Evolutionary conservation across 1,140 invertebrate genomes (phyloP).

Genomic region (Cyclargus thomasi): DNA sequence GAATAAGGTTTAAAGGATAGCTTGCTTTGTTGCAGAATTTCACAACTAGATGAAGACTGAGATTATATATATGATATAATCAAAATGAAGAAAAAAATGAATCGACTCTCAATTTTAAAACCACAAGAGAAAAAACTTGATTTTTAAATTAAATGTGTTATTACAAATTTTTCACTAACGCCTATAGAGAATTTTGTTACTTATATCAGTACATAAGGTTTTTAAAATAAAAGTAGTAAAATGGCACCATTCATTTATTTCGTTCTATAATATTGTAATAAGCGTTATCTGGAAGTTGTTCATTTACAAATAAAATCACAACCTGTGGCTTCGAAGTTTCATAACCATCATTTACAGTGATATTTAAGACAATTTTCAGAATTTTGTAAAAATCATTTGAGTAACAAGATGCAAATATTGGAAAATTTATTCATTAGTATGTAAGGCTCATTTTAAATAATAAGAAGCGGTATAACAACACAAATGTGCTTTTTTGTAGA

Average conservation of each 20-base stretch:
- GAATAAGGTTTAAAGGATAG: too few relatives aligned
- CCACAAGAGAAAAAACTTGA: too few relatives aligned
- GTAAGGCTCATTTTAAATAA: too few relatives aligned
- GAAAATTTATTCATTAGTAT: too few relatives aligned
- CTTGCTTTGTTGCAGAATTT: neutral
- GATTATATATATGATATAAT: too few relatives aligned
- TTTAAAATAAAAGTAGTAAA: slow-evolving; percentile 37
- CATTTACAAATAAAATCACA: slow-evolving; percentile 39
- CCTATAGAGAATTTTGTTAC: too few relatives aligned
- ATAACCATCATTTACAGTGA: neutral
- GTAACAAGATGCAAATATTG: too few relatives aligned
- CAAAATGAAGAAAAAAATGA: neutral
- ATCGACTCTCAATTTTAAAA: neutral
- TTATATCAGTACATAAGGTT: too few relatives aligned
- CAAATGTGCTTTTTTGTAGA: neutral
- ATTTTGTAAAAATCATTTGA: too few relatives aligned
- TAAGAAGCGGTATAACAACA: neutral
- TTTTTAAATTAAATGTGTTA: too few relatives aligned
- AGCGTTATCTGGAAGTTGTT: slow-evolving; percentile 24
- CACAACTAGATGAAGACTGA: neutral
- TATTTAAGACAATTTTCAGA: neutral
- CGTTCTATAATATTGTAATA: slow-evolving; percentile 24
- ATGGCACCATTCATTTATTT: slow-evolving; percentile 56
- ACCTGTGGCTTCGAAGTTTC: slow-evolving; percentile 28
- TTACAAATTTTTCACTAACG: too few relatives aligned